These are phyloP conservation scores for Microctonus aethiopoides DNA, from an alignment of 2,888 invertebrate genomes.

Conservation along the genomic window DNA sequence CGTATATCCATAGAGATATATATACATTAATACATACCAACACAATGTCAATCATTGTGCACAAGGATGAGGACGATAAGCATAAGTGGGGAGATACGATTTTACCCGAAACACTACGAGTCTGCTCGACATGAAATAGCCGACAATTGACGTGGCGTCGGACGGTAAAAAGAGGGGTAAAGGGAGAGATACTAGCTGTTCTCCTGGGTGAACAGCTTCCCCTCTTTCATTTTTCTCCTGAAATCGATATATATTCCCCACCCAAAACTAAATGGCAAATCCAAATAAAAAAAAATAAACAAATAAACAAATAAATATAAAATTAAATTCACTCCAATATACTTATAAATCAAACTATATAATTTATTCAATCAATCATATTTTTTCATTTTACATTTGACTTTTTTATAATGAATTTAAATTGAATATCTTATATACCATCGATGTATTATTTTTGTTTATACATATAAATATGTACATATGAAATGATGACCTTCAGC, in stretches of 20 bases:
- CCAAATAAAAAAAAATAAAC: conserved; percentile 3
- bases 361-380: conserved; percentile 2
- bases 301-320: background rate
- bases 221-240: conserved; percentile 60
- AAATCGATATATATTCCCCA: conserved; percentile 48
- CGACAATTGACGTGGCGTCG: conserved; percentile 59
- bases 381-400: too few species aligned
- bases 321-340: too few species aligned
- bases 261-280: conserved; percentile 26
- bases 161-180: conserved; percentile 44
- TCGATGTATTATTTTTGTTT: too few species aligned
- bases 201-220: conserved; percentile 62
- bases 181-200: conserved; percentile 54
- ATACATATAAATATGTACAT: too few species aligned
- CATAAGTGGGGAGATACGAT: conserved; percentile 46
- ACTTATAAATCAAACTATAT: background rate
- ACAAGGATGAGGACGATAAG: conserved; percentile 37
- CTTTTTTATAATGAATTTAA: too few species aligned
- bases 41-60: conserved; percentile 34
- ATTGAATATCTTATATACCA: too few species aligned
- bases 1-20: conserved; percentile 13
- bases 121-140: conserved; percentile 57
- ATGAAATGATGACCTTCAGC: too few species aligned
- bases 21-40: background rate
- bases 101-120: conserved; percentile 49